Conservation (phyloP, 2,888 invertebrate species). For the Coleophora flavipennella region DNA sequence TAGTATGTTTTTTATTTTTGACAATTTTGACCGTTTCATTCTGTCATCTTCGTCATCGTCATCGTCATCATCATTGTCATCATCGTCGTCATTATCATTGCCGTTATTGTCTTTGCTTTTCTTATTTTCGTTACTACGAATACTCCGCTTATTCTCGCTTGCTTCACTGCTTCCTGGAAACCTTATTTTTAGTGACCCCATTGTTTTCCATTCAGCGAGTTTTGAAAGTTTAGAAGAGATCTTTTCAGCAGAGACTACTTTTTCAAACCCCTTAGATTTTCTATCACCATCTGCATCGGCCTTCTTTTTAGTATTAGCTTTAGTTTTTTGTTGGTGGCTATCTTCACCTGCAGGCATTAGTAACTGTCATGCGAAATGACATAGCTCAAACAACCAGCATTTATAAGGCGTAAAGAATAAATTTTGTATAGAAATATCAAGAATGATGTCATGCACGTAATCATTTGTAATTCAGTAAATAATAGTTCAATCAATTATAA, state of each 20-base stretch:
- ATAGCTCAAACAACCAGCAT: conserved; percentile 71
- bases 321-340: conserved; percentile 60
- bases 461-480: conserved; percentile 11
- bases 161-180: conserved; percentile 23
- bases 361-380: conserved; percentile 74
- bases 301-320: conserved; percentile 62
- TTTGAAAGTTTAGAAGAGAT: conserved; percentile 24
- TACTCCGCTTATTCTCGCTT: conserved; percentile 18
- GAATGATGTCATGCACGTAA: conserved; percentile 71
- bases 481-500: background rate
- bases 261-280: conserved; percentile 43
- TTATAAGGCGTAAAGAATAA: conserved; percentile 55
- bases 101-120: conserved; percentile 16
- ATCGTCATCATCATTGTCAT: conserved; percentile 23
- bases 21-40: conserved; percentile 25
- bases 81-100: conserved; percentile 30
- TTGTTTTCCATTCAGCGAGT: conserved; percentile 36
- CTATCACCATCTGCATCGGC: conserved; percentile 67
- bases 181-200: conserved; percentile 47
- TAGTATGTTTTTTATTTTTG: conserved; percentile 25
- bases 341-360: conserved; percentile 75
- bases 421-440: conserved; percentile 34
- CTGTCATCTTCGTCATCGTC: conserved; percentile 31
- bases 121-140: conserved; percentile 13
- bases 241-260: conserved; percentile 27